phyloP scores from a whole-genome alignment of 2,797 vertebrate genomes.

The Hyperoplus immaculatus region DNA sequence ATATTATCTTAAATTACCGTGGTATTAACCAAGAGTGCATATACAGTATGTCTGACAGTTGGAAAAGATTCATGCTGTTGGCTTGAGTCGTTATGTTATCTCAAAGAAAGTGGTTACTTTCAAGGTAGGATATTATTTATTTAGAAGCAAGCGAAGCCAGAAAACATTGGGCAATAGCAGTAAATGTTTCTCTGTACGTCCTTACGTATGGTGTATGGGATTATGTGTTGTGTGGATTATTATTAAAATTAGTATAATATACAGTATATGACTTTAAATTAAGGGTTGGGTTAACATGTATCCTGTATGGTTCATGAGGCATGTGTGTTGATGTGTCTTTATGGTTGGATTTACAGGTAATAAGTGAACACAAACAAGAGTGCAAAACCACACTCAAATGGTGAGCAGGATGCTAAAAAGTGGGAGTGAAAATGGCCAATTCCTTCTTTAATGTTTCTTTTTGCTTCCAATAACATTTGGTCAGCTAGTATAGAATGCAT shows the following conservation, averaged over 20 bases:
- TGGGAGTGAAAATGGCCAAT: background rate
- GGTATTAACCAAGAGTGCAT: too few relatives aligned
- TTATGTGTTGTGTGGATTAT: too few relatives aligned
- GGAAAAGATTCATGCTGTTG: background rate
- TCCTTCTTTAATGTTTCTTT: background rate
- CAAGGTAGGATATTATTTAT: background rate
- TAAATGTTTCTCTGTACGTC: background rate
- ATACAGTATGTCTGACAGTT: background rate
- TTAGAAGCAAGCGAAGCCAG: background rate
- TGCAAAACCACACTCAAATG: background rate
- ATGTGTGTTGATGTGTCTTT: background rate
- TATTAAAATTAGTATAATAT: background rate
- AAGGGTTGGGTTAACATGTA: too few relatives aligned
- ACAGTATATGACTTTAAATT: background rate
- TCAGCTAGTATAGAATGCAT: background rate
- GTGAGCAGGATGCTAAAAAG: background rate
- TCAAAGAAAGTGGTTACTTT: conserved; percentile 5
- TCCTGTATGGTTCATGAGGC: too few relatives aligned
- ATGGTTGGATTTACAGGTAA: background rate
- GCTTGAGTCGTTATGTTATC: background rate
- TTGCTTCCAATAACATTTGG: background rate
- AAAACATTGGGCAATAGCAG: background rate
- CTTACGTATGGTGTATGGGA: background rate
- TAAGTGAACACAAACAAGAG: background rate
- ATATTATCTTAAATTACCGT: background rate